A percentile compares a stretch with the other conserved stretches of the same genome.
Evolutionary conservation across 1,140 invertebrate species (phyloP).

Genomic region (Ctenoplectra terminalis): DNA sequence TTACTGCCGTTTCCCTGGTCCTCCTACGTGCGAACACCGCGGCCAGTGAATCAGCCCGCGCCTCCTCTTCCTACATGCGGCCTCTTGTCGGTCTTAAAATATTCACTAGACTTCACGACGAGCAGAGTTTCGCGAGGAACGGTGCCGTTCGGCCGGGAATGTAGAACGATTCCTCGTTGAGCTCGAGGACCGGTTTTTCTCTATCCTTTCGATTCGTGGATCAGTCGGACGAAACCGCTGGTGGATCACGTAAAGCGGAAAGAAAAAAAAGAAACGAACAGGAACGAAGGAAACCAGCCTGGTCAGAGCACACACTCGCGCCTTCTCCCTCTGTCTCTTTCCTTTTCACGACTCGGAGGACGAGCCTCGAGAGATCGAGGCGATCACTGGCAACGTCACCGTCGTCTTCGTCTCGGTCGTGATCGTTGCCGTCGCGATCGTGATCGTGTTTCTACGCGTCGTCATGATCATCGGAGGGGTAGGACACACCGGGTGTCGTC

Average conservation of each 20-base stretch:
- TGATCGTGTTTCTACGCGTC: conserved; percentile 12
- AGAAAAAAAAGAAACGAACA: no score
- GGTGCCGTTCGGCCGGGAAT: neutral
- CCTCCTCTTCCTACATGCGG: conserved; percentile 39
- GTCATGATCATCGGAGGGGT: conserved; percentile 1
- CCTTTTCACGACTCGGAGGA: conserved; percentile 29
- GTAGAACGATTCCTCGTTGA: conserved; percentile 10
- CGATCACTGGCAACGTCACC: conserved; percentile 9
- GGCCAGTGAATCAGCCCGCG: conserved; percentile 46
- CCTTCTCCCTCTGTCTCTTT: neutral
- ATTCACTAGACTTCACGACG: conserved; percentile 61
- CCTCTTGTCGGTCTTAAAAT: conserved; percentile 45
- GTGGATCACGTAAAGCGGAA: neutral
- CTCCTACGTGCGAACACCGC: conserved; percentile 52
- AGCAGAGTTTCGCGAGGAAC: conserved; percentile 19
- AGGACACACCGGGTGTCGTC: neutral
- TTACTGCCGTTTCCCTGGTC: conserved; percentile 16
- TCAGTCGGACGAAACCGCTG: neutral
- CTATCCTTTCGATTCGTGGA: neutral
- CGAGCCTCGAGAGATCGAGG: neutral
- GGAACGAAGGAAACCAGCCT: no score
- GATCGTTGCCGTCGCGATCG: neutral
- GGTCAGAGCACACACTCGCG: conserved; percentile 1
- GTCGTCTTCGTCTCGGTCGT: conserved; percentile 11
- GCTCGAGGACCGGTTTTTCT: neutral